Evolutionary conservation across 2,888 invertebrate species (phyloP).

Genomic region (Eupithecia inturbata): DNA sequence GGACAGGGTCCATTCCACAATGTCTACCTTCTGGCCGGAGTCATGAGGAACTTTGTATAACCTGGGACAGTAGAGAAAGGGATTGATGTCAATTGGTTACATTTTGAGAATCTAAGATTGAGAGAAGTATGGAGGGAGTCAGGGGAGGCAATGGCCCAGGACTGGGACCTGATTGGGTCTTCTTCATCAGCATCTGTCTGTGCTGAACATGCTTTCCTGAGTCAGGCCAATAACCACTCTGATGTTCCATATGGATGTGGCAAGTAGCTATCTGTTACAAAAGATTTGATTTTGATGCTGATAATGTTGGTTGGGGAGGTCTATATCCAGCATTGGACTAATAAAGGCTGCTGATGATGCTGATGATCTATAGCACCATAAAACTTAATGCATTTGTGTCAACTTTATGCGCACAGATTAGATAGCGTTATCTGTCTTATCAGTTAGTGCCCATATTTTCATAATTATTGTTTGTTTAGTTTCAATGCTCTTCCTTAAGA

Average conservation of each 20-base stretch:
- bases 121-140: too few species aligned
- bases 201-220: too few species aligned
- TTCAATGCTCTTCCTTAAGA: background rate
- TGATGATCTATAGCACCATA: background rate
- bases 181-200: background rate
- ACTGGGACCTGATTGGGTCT: background rate
- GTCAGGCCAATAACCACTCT: too few species aligned
- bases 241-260: too few species aligned
- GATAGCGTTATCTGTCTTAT: constrained; percentile 50
- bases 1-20: constrained; percentile 73
- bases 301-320: too few species aligned
- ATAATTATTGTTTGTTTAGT: constrained; percentile 1
- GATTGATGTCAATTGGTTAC: background rate
- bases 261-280: too few species aligned
- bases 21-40: constrained; percentile 69
- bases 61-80: constrained; percentile 52
- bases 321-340: too few species aligned
- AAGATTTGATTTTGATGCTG: too few species aligned
- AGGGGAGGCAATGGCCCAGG: too few species aligned
- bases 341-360: too few species aligned
- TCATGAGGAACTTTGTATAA: constrained; percentile 64
- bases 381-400: constrained; percentile 40
- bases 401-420: constrained; percentile 40
- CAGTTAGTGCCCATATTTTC: constrained; percentile 34
- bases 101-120: background rate